Conservation (phyloP, 1,140 invertebrate genomes). For the Sarcophaga peregrina region DNA sequence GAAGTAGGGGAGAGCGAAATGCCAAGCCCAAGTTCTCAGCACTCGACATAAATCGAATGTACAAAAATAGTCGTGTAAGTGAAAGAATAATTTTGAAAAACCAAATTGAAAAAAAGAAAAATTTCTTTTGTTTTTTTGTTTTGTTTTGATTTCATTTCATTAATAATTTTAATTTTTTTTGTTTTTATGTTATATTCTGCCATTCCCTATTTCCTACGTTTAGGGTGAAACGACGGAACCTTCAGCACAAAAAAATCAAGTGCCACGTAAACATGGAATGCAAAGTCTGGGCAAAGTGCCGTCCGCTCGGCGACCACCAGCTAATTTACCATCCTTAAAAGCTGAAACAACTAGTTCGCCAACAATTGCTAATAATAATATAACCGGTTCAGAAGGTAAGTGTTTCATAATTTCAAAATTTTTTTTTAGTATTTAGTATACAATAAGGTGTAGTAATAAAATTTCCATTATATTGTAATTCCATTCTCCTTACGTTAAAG, state of each 20-base stretch:
- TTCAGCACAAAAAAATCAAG: constrained; percentile 86
- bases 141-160: neutral
- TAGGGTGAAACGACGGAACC: constrained; percentile 90
- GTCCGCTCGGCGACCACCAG: constrained; percentile 92
- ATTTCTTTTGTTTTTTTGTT: neutral
- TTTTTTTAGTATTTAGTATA: no score
- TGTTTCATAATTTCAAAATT: no score
- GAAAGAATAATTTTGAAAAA: neutral
- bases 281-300: constrained; percentile 98
- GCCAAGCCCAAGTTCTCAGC: constrained; percentile 92
- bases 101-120: neutral
- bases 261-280: constrained; percentile 96
- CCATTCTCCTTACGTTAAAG: no score
- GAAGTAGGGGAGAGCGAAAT: constrained; percentile 80
- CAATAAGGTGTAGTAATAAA: no score
- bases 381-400: constrained; percentile 61
- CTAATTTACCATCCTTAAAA: constrained; percentile 96
- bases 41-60: constrained; percentile 97
- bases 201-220: constrained; percentile 33
- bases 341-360: constrained; percentile 84
- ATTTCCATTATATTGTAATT: no score
- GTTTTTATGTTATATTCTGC: constrained; percentile 38
- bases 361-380: constrained; percentile 71
- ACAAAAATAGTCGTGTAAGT: constrained; percentile 86
- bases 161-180: constrained; percentile 9